Base-by-base conservation (phyloP, 2,888 invertebrate genomes). In the Salticus scenicus region DNA sequence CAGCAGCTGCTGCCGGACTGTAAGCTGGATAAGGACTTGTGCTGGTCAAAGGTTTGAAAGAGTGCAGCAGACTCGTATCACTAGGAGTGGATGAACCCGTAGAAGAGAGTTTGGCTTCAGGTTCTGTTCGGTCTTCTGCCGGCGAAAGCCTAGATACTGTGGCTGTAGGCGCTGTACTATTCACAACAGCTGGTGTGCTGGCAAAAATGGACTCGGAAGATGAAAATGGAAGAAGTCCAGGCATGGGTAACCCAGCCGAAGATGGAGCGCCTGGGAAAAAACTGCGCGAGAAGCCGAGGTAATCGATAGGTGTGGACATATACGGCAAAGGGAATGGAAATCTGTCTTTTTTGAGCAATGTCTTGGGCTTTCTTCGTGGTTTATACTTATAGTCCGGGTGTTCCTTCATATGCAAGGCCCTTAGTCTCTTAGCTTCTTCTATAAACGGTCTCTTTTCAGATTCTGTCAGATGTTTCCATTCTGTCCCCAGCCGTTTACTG, bases 301-400 rank as follows among this genome's bases (percentile, higher is more conserved):
- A 87, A 67, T 87, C 87, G 17, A 84, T 84, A 28, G 89, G 87
- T 17, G 77, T 37, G 0, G 89, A 83, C 86, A 90, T 87, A 87
- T 97, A 97, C 30, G 97, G 96, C 92, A 97, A 96, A 88, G 96
- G 96, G 93, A 97, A 97, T 0, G 97, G 96, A 91, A 96, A 97
- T 20, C 96, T 96, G 91, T 97, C 96, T 91, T 97, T 97, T 90
- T 90, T 90, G 20, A 87, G 69, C 28, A 91, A 87, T 8, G 90
- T 90, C 87, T 91, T 91, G 64, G 91, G 91, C 88, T 87, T 92
- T 47, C 88, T 33, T n/a, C 88, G 57, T 5, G 88, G 91, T 64
- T 92, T 88, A 89, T 92, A 92, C 84, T 92, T 92, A 89, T 92
- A 92, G 88, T 92, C 92, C 0, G 92, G 92, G 88, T 92, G 91